Percentiles rank a stretch among this genome's conserved stretches.
Evolutionary conservation across 2,888 invertebrate species (phyloP).

Genomic region (Acleris laterana): DNA sequence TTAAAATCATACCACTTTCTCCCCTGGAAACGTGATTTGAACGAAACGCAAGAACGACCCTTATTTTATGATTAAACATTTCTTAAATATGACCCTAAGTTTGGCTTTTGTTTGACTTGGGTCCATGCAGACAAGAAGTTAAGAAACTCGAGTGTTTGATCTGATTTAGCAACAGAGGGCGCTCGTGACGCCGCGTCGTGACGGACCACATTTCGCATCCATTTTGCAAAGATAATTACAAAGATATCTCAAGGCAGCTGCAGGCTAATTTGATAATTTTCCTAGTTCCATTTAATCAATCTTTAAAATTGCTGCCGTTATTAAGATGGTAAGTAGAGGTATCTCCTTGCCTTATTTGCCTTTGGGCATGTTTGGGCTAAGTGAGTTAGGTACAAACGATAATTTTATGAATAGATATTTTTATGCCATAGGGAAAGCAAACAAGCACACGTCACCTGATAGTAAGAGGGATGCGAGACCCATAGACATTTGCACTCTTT

Average conservation of each 20-base stretch:
- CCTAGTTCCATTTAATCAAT: slow-evolving; percentile 25
- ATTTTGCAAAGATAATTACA: slow-evolving; percentile 56
- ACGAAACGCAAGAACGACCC: no score
- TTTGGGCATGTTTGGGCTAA: no score
- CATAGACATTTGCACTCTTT: no score
- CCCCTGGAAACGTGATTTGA: no score
- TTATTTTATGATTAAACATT: no score
- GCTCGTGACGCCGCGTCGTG: slow-evolving; percentile 50
- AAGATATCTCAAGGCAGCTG: slow-evolving; percentile 44
- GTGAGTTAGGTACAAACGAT: no score
- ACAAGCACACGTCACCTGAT: no score
- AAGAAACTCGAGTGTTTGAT: slow-evolving; percentile 27
- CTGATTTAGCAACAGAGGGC: slow-evolving; percentile 33
- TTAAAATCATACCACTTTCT: no score
- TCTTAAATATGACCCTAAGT: background rate
- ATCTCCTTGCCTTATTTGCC: background rate
- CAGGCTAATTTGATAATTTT: slow-evolving; percentile 34
- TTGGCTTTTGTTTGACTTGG: background rate
- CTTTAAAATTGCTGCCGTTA: slow-evolving; percentile 19
- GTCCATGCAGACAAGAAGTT: slow-evolving; percentile 1
- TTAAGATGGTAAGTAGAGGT: background rate
- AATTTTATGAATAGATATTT: no score
- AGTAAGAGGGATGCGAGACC: no score
- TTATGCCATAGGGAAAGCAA: no score
- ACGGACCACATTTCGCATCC: slow-evolving; percentile 50